These are phyloP conservation scores for Ectemnius continuus DNA, from an alignment of 2,888 invertebrate genomes.

Conservation along the genomic window DNA sequence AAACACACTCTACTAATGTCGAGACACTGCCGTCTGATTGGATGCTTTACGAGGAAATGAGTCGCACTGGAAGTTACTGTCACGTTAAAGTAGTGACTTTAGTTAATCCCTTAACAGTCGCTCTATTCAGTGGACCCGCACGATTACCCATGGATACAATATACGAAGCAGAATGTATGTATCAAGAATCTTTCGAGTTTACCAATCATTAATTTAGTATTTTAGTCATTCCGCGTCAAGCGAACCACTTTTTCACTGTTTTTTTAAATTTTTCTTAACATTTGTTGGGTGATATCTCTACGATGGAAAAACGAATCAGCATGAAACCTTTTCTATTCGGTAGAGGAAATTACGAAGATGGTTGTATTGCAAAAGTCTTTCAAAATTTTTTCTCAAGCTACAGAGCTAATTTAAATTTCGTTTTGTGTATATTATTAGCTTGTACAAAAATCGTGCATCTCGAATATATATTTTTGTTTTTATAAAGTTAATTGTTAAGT, in stretches of 20 bases:
- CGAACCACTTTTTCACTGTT: neutral
- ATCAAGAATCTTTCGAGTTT: neutral
- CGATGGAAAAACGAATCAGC: too few species aligned
- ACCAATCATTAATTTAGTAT: neutral
- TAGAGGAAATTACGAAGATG: too few species aligned
- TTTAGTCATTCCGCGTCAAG: neutral
- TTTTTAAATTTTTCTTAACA: neutral
- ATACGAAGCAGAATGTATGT: conserved; percentile 75
- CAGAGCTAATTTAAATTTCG: too few species aligned
- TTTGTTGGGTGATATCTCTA: too few species aligned
- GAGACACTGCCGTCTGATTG: conserved; percentile 86
- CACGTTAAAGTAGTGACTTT: conserved; percentile 89
- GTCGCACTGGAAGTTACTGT: conserved; percentile 84
- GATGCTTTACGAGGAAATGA: conserved; percentile 93
- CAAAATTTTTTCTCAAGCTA: neutral
- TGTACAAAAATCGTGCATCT: too few species aligned
- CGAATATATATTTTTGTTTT: too few species aligned
- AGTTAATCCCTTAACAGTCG: conserved; percentile 89
- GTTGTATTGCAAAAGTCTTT: too few species aligned
- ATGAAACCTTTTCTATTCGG: too few species aligned
- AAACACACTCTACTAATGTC: conserved; percentile 75
- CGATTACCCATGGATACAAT: conserved; percentile 80
- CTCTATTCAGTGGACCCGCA: conserved; percentile 87
- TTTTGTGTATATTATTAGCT: too few species aligned
- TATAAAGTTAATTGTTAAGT: too few species aligned